phyloP scores from a whole-genome alignment of 1,140 invertebrate genomes.

The Drosophila erecta region DNA sequence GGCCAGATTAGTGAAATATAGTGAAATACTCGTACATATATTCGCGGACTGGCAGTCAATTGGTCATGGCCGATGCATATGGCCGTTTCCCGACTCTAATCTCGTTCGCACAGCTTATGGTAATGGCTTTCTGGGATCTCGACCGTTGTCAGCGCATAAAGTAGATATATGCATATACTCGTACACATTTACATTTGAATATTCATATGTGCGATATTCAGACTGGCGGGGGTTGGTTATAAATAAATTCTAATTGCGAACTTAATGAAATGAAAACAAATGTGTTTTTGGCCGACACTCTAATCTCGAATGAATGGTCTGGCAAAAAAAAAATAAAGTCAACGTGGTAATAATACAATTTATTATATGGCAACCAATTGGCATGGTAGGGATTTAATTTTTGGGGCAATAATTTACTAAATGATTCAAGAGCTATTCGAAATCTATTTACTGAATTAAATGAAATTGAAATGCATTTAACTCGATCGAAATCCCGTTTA shows the following conservation, averaged over 20 bases:
- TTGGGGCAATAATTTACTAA: conserved; percentile 15
- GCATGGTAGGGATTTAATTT: conserved; percentile 5
- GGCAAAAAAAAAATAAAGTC: conserved; percentile 23
- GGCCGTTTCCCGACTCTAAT: conserved; percentile 57
- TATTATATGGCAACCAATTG: conserved; percentile 4
- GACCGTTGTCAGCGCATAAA: conserved; percentile 43
- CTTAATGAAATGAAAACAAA: conserved; percentile 80
- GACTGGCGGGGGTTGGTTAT: conserved; percentile 24
- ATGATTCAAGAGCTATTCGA: conserved; percentile 5
- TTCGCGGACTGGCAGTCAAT: conserved; percentile 64
- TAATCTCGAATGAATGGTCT: conserved; percentile 53
- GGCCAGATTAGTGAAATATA: conserved; percentile 59
- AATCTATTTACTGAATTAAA: conserved; percentile 6
- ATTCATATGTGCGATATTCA: conserved; percentile 14
- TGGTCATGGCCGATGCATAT: conserved; percentile 63
- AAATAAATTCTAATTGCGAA: conserved; percentile 78
- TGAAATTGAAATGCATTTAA: not conserved
- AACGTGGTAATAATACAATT: conserved; percentile 14
- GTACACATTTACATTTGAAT: conserved; percentile 27
- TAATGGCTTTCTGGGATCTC: conserved; percentile 57
- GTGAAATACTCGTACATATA: conserved; percentile 22
- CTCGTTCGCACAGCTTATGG: conserved; percentile 68
- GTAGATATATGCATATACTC: conserved; percentile 18
- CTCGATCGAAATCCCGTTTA: not conserved
- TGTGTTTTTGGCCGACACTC: conserved; percentile 37